Percentiles rank a stretch among this genome's conserved stretches.
Conservation (phyloP, 2,888 invertebrate genomes). For the Drosophila borborema region DNA sequence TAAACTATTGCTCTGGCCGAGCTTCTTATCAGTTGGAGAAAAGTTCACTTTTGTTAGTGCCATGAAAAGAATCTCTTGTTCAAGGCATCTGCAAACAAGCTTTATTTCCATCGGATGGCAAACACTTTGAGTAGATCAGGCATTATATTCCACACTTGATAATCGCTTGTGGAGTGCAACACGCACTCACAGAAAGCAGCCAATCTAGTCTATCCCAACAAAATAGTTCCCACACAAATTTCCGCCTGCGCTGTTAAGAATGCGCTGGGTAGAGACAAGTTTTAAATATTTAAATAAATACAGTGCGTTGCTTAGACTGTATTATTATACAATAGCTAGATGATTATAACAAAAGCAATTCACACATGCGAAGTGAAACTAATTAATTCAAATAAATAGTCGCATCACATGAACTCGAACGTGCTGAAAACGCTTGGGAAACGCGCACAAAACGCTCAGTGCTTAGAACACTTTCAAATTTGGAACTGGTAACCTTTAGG, state of each 20-base stretch:
- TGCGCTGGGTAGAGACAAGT: slow-evolving; percentile 30
- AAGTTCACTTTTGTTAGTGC: slow-evolving; percentile 15
- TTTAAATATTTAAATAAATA: slow-evolving; percentile 75
- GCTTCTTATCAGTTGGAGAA: slow-evolving; percentile 29
- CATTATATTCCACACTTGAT: slow-evolving; percentile 39
- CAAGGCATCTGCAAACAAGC: slow-evolving; percentile 6
- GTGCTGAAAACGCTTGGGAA: slow-evolving; percentile 22
- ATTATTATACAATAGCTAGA: slow-evolving; percentile 40
- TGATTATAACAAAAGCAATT: slow-evolving; percentile 41
- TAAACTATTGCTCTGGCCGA: not conserved
- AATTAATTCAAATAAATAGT: slow-evolving; percentile 64
- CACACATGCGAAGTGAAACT: slow-evolving; percentile 44
- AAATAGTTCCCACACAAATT: slow-evolving; percentile 68
- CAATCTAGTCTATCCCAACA: slow-evolving; percentile 9
- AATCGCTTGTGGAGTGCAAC: slow-evolving; percentile 50
- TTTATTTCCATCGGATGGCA: slow-evolving; percentile 35
- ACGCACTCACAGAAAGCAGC: slow-evolving; percentile 8
- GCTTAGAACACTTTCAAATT: slow-evolving; percentile 14
- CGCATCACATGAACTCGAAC: slow-evolving; percentile 34
- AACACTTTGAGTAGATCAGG: slow-evolving; percentile 33
- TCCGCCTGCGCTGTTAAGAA: slow-evolving; percentile 64
- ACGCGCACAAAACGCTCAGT: slow-evolving; percentile 27
- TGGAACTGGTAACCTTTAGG: slow-evolving; percentile 28
- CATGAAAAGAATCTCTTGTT: slow-evolving; percentile 47
- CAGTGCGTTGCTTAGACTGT: slow-evolving; percentile 33